Conservation (phyloP, 1,140 invertebrate species). For the Anastrepha ludens region DNA sequence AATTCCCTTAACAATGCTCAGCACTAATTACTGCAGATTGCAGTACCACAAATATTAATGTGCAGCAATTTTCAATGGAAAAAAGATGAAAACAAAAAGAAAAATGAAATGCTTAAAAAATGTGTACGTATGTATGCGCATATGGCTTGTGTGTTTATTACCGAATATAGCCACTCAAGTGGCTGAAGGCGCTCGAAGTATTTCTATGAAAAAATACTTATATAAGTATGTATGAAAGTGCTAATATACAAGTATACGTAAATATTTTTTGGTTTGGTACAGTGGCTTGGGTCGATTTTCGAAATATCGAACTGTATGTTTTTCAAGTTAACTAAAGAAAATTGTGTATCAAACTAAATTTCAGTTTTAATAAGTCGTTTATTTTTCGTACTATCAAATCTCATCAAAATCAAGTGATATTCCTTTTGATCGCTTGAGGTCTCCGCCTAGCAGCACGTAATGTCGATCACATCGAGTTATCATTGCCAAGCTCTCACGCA, state of each 20-base stretch:
- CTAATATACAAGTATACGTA: neutral
- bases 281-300: neutral
- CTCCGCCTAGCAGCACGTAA: neutral
- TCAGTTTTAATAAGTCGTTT: no score
- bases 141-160: neutral
- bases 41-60: slow-evolving; percentile 44
- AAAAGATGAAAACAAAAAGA: neutral
- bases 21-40: slow-evolving; percentile 37
- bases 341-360: no score
- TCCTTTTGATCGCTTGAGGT: no score
- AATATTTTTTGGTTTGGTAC: neutral
- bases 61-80: slow-evolving; percentile 8
- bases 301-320: no score
- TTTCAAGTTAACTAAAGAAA: no score
- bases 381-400: no score
- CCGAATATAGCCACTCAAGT: neutral
- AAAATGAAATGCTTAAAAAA: neutral
- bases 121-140: neutral
- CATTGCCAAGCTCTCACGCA: no score
- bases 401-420: no score
- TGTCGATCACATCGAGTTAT: neutral
- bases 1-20: slow-evolving; percentile 37
- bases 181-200: neutral
- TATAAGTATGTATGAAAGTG: neutral
- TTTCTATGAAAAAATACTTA: neutral